Base-by-base conservation (phyloP, 1,140 invertebrate genomes). In the Drosophila repletoides region DNA sequence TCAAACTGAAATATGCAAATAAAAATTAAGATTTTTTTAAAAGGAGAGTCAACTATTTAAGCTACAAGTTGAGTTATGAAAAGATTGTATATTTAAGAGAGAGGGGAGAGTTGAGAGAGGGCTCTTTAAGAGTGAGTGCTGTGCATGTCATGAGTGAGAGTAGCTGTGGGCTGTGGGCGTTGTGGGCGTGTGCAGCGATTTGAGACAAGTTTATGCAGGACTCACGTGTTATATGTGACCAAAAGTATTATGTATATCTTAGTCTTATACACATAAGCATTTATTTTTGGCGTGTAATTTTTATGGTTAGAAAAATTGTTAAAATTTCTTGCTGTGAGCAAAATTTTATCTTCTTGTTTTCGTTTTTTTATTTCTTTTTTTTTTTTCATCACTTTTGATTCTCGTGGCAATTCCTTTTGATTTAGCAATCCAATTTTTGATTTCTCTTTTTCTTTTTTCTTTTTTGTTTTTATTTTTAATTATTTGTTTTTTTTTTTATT, bases 171-270 rank as follows among this genome's bases (percentile, higher is more conserved):
- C 22, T 26, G 24, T 55, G 51, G 41, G 41, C 40, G 41, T 40
- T 51, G 72, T 79, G 70, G 59, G 55, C 40, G 69, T 77, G 69
- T 77, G 38, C 60, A 83, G 66, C 77, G 76, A 81, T 69, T 73
- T 74, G 83, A 86, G 80, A 79, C 46, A 81, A 81, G 77, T 74
- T 72, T 38, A 73, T 80, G 80, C 80, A 75, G 80, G 52, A 84
- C 80, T 84, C 80, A 84, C 80, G 80, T 84, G 80, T 84, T 84
- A 58, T 40, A 80, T 84, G 76, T 86, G 71, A 83, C 74, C 80
- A 86, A 77, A 72, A 53, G 65, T 58, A 59, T 69, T 61, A 61
- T 86, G 49, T 76, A 68, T 64, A 49, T 60, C 36, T 67, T 67
- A 66, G 46, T 66, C 41, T 77, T 71, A 61, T n/a, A 56, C 33